phyloP scores from a whole-genome alignment of 2,113 vertebrate genomes.

The Mugil cephalus region DNA sequence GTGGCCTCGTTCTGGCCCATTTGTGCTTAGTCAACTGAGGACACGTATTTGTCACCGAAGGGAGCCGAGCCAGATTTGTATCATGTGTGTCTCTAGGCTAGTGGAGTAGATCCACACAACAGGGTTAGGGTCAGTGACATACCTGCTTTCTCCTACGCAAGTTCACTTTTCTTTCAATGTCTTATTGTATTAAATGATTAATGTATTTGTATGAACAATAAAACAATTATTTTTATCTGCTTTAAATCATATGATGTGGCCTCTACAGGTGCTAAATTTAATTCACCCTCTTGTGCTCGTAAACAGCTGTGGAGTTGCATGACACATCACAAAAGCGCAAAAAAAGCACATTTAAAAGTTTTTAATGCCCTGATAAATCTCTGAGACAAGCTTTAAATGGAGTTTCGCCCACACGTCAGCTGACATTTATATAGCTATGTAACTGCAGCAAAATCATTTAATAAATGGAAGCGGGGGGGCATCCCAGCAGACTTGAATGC shows the following conservation, averaged over 20 bases:
- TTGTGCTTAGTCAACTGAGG: slow-evolving; percentile 45
- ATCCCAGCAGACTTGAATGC: slow-evolving; percentile 58
- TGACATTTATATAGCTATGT: slow-evolving; percentile 77
- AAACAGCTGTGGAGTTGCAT: slow-evolving; percentile 6
- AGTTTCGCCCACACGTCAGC: slow-evolving; percentile 65
- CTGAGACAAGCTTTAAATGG: slow-evolving; percentile 73
- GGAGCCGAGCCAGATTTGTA: slow-evolving; percentile 28
- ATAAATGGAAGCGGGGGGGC: slow-evolving; percentile 59
- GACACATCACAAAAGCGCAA: slow-evolving; percentile 38
- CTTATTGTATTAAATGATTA: background rate
- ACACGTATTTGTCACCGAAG: slow-evolving; percentile 48
- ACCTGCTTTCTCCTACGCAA: slow-evolving; percentile 5
- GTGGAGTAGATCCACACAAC: background rate
- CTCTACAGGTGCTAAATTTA: background rate
- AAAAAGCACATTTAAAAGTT: slow-evolving; percentile 57
- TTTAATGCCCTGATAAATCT: slow-evolving; percentile 75
- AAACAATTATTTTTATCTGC: background rate
- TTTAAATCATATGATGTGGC: background rate
- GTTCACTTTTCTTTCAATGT: background rate
- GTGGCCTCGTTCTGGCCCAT: slow-evolving; percentile 51
- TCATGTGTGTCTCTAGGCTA: slow-evolving; percentile 8
- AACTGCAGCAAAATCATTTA: slow-evolving; percentile 72
- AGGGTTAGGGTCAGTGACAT: slow-evolving; percentile 21
- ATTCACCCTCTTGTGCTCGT: slow-evolving; percentile 18
- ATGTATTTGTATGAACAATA: slow-evolving; percentile 2